Base-by-base conservation (phyloP, 2,888 invertebrate species). In the Loripinus fragilis region DNA sequence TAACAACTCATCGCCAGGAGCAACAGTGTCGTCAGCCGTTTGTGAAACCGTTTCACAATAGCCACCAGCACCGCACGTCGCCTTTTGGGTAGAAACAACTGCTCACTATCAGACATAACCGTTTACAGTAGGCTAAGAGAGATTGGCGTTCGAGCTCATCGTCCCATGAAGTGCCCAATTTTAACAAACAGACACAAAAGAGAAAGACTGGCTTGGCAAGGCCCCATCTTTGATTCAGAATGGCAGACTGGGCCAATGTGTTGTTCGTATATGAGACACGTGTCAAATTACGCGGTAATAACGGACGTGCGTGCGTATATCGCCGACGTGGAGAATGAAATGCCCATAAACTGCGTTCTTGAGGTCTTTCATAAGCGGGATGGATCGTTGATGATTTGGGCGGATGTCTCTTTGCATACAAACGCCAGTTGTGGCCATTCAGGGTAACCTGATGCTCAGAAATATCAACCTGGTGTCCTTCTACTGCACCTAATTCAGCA, bases 221-320 rank as follows among this genome's bases (percentile, higher is more conserved):
- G 23, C 70, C 48, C 3, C 69, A 80, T 67, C 15, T 74, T 5
- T 28, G 82, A 33, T 66, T 71, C 20, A 79, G 71, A 8, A n/a
- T 70, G 15, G 82, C 77, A 10, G 80, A 77, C 38, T 83, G 77
- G 77, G 70, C 80, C 12, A 76, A 76, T 60, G 79, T 79, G 17
- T 30, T 83, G 17, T 80, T 83, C 67, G 65, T 50, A 0, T 77
- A 83, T 35, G 72, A 74, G 33, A 50, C 68, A 2, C 52, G 50
- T 23, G 45, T 80, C 23, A 65, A 17, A 0, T 25, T 69, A 7
- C 25, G 45, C 8, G 3, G 52, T 15, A 17, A 41, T 12, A 76
- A 80, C 28, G 68, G 72, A 10, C 45, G 76, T 10, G 48, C 38
- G 0, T 42, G 74, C 1, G 50, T 74, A n/a, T 77, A 71, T 50